Evolutionary conservation across 2,888 invertebrate species (phyloP).

Genomic region (Iphiclides podalirius): DNA sequence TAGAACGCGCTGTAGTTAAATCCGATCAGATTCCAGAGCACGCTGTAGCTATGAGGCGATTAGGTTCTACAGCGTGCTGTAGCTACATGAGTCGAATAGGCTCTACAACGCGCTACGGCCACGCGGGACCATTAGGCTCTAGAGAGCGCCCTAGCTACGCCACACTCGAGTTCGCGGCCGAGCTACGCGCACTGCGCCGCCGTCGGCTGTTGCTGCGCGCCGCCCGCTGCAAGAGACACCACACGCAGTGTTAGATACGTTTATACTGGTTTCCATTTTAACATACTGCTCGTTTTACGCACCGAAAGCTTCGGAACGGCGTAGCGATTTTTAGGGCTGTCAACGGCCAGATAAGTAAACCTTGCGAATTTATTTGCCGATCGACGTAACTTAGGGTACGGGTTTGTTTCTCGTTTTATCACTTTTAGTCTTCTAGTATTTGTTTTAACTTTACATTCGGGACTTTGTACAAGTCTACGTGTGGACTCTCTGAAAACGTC

Average conservation of each 20-base stretch:
- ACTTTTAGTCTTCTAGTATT: too few species aligned
- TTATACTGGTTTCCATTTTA: slow-evolving; percentile 47
- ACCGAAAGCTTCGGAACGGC: slow-evolving; percentile 45
- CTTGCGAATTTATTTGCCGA: slow-evolving; percentile 6
- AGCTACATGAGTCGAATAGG: too few species aligned
- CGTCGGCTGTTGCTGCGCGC: slow-evolving; percentile 77
- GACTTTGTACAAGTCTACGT: slow-evolving; percentile 6
- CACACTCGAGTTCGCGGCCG: slow-evolving; percentile 35
- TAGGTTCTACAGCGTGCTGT: too few species aligned
- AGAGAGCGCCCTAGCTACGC: slow-evolving; percentile 25
- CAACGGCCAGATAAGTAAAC: slow-evolving; percentile 25
- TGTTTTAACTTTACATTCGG: too few species aligned
- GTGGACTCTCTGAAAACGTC: slow-evolving; percentile 16
- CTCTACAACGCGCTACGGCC: slow-evolving; percentile 21
- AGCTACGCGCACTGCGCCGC: slow-evolving; percentile 80
- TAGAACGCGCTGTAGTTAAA: too few species aligned
- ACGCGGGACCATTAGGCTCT: slow-evolving; percentile 26
- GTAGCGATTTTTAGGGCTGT: slow-evolving; percentile 39
- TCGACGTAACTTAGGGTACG: background rate
- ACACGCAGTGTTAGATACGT: slow-evolving; percentile 78
- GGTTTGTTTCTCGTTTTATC: background rate
- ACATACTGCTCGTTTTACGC: slow-evolving; percentile 34
- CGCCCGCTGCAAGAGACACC: slow-evolving; percentile 80
- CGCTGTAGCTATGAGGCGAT: too few species aligned
- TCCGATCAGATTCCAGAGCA: too few species aligned